Evolutionary conservation across 30 jellyfish, hydroid and myxozoan species (phyloP).

Genomic region (Nemopilema nomurai): DNA sequence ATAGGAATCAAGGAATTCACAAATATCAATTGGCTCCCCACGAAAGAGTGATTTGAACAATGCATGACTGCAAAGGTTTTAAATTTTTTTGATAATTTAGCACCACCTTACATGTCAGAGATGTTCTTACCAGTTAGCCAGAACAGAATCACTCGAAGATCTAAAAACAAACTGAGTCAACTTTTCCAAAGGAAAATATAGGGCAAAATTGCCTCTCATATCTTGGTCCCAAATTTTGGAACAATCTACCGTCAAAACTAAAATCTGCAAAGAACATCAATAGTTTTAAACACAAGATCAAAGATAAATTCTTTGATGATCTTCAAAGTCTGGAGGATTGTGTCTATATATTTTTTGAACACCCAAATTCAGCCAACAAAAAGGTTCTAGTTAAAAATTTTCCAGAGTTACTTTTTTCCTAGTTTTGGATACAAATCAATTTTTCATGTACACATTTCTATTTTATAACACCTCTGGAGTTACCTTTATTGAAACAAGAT

Average conservation of each 20-base stretch:
- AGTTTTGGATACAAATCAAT: background rate
- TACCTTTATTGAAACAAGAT: background rate
- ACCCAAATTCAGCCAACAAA: background rate
- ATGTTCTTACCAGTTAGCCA: constrained; percentile 9
- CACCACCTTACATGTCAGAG: background rate
- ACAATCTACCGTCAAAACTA: background rate
- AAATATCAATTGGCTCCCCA: background rate
- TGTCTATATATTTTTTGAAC: background rate
- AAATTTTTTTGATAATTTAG: background rate
- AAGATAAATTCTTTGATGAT: constrained; percentile 13
- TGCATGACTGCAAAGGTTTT: background rate
- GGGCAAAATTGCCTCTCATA: constrained; percentile 1
- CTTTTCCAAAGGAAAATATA: background rate
- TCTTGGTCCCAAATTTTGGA: constrained; percentile 4
- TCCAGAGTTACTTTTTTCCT: background rate
- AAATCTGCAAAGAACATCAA: background rate
- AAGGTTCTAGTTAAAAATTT: background rate
- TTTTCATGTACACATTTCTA: background rate
- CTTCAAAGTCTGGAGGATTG: constrained; percentile 1
- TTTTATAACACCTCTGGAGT: constrained; percentile 16
- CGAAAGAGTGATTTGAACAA: background rate
- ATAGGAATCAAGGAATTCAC: background rate
- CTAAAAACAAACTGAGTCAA: background rate
- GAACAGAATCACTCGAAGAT: background rate
- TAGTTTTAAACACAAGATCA: background rate